Conservation (phyloP, 2,113 vertebrate species). For the human (Homo sapiens) region DNA sequence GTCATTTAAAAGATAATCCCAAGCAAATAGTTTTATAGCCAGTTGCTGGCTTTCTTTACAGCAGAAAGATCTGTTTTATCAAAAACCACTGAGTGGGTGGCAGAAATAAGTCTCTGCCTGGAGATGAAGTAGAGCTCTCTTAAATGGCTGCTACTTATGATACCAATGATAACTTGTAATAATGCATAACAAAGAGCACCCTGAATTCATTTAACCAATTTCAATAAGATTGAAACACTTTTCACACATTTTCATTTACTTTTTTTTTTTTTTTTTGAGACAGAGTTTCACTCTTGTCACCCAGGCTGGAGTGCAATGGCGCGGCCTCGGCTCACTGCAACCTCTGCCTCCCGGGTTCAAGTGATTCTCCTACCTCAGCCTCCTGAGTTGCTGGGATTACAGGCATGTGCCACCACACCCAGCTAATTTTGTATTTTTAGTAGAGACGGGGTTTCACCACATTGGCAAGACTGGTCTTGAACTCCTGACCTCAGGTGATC, state of each 20-base stretch:
- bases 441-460: too few relatives aligned
- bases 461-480: too few relatives aligned
- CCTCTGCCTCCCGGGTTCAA: too few relatives aligned
- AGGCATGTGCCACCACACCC: too few relatives aligned
- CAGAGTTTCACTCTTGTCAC: too few relatives aligned
- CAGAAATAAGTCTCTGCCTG: background rate
- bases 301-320: too few relatives aligned
- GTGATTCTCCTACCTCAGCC: too few relatives aligned
- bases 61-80: conserved; percentile 28
- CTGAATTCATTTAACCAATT: conserved; percentile 44
- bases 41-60: conserved; percentile 47
- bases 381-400: too few relatives aligned
- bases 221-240: conserved; percentile 45
- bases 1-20: conserved; percentile 31
- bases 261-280: too few relatives aligned
- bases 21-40: conserved; percentile 32
- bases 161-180: conserved; percentile 57
- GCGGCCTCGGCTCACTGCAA: too few relatives aligned
- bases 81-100: background rate
- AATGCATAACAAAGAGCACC: conserved; percentile 17
- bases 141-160: conserved; percentile 17
- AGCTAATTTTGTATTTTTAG: too few relatives aligned
- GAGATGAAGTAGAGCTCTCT: background rate
- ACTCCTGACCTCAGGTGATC: too few relatives aligned
- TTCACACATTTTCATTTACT: conserved; percentile 15